Evolutionary conservation across 2,888 invertebrate genomes (phyloP).

Genomic region (Ctenicera cuprea): DNA sequence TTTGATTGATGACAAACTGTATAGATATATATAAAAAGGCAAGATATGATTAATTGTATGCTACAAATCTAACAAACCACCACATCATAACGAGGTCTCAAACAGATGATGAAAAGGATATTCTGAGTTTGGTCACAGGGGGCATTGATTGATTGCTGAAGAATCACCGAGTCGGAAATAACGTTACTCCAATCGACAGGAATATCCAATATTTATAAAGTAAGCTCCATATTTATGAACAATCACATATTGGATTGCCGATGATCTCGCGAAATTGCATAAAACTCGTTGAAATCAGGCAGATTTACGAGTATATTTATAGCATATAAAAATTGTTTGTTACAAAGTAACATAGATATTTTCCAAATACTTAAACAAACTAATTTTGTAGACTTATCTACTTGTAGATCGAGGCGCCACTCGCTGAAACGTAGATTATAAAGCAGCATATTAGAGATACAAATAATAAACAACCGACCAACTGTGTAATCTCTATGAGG

Average conservation of each 20-base stretch:
- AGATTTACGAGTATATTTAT: slow-evolving; percentile 51
- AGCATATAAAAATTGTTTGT: slow-evolving; percentile 9
- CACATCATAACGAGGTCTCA: slow-evolving; percentile 48
- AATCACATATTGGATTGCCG: slow-evolving; percentile 49
- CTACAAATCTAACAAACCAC: slow-evolving; percentile 47
- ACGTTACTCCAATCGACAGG: slow-evolving; percentile 47
- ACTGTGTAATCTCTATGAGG: too few relatives aligned
- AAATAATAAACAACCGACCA: too few relatives aligned
- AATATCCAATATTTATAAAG: slow-evolving; percentile 56
- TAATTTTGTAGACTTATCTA: too few relatives aligned
- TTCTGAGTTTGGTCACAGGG: slow-evolving; percentile 48
- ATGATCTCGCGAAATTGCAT: slow-evolving; percentile 47
- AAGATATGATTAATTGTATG: slow-evolving; percentile 52
- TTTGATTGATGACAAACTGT: slow-evolving; percentile 40
- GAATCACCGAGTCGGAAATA: slow-evolving; percentile 54
- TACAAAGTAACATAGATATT: slow-evolving; percentile 13
- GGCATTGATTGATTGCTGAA: slow-evolving; percentile 55
- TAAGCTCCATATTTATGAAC: slow-evolving; percentile 55
- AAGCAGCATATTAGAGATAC: too few relatives aligned
- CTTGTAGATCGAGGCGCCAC: too few relatives aligned
- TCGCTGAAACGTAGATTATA: too few relatives aligned
- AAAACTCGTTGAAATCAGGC: slow-evolving; percentile 35
- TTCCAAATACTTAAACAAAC: background rate
- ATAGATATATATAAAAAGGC: slow-evolving; percentile 36
- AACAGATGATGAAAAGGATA: slow-evolving; percentile 50